These are phyloP conservation scores for Rhinogobius similis DNA, from an alignment of 2,113 vertebrate species.

Conservation along the genomic window DNA sequence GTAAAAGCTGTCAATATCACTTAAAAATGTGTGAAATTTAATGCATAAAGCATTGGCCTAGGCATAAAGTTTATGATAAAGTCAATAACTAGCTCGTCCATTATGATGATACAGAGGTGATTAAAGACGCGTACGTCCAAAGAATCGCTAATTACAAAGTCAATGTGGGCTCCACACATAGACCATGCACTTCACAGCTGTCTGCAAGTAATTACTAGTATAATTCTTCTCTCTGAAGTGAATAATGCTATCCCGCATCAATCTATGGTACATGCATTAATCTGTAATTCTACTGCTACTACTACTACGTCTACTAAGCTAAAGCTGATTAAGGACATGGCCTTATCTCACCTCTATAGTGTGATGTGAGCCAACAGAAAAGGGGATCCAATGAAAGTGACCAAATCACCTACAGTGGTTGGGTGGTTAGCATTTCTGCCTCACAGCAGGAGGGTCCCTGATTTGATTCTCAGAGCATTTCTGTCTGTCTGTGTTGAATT, in stretches of 20 bases:
- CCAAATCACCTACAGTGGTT: not conserved
- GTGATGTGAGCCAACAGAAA: not conserved
- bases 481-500: not conserved
- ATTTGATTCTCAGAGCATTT: not conserved
- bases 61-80: constrained; percentile 12
- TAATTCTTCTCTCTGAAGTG: not conserved
- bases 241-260: not conserved
- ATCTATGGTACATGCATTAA: not conserved
- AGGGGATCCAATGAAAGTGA: not conserved
- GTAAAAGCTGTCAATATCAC: constrained; percentile 1
- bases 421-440: not conserved
- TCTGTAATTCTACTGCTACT: constrained; percentile 1
- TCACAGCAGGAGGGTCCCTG: not conserved
- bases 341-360: not conserved
- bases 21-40: constrained; percentile 7
- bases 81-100: not conserved
- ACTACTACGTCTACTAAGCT: not conserved
- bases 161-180: not conserved
- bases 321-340: not conserved
- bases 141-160: constrained; percentile 1
- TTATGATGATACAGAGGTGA: constrained; percentile 3
- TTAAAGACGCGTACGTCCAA: not conserved
- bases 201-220: not conserved
- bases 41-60: constrained; percentile 1
- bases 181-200: constrained; percentile 20